Base-by-base conservation (phyloP, 1,140 invertebrate species). In the Drosophila trapezifrons region DNA sequence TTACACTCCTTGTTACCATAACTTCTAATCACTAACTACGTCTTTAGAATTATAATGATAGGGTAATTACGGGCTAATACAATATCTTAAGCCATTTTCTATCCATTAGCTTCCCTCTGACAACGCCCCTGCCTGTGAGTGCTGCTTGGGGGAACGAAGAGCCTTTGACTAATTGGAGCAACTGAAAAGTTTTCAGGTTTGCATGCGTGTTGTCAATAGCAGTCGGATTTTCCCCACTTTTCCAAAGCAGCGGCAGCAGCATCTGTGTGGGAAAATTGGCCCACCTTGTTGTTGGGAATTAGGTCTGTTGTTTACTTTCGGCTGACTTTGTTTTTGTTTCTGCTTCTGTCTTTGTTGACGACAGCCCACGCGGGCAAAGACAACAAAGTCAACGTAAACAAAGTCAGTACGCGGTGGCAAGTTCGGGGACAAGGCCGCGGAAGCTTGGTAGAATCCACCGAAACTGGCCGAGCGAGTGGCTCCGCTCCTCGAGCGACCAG, bases 301-400 rank as follows among this genome's bases (percentile, higher is more conserved):
- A 64, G 84, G 84, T 89, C 85, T 80, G 73, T 73, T 78, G 74
- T 80, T 89, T 89, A 89, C 84, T 89, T 89, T 89, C 66, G 62
- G 70, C 60, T 58, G 73, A 40, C 84, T 60, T 69, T 87, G 83
- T 87, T 73, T 69, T 80, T 27, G 20, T 60, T 60, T 17, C 18
- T 57, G 20, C 42, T 56, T 38, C n/a, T 37, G 37, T 22, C 55
- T 35, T 52, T 1, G 29, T 35, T 35, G 51, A 20, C 51, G 18
- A 45, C 56, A 56, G 56, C 64, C 78, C 76, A 65, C 64, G 58
- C 59, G 32, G 40, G 57, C 25, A 65, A 78, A 67, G 57, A 73
- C 57, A 66, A 76, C 46, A 76, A 60, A 71, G 79, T 37, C 77
- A 70, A 47, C 43, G 59, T 51, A 60, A 76, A 69, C 81, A 74